Base-by-base conservation (phyloP, 1,140 invertebrate species). In the Wasmannia auropunctata region DNA sequence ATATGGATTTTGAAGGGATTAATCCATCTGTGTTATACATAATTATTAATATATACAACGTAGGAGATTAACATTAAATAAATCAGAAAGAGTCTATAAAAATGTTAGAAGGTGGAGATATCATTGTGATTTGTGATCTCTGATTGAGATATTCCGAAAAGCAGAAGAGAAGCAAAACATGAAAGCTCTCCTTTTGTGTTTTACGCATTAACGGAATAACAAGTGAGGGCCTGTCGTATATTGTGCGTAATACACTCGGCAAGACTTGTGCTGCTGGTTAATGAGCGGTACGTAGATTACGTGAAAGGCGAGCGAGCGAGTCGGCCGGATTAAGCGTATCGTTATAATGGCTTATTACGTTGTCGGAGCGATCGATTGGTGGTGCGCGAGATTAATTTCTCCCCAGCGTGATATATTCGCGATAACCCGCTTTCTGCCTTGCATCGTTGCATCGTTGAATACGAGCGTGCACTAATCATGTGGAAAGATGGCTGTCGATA, bases 291-390 rank as follows among this genome's bases (percentile, higher is more conserved):
- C 74, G 6, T 37, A 11, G 51, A 76, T 72, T 43, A 31, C 8
- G 25, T 14, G 49, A 11, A 37, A 67, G 43, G 31, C 22, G 22
- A 46, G 34, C 43, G 11, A 22, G 49, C 46, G n/a, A 79, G 25
- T 54, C 72, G 58, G 63, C 80, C 22, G 65, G 88, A 91, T 91
- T 88, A 91, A 90, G 88, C 88, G 86, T 89, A 91, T 90, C 90
- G 86, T 90, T 91, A 86, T 87, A 89, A 89, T 87, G 62, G 90
- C 65, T 87, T 87, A 91, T 91, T 91, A 88, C 85, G 76, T 85
- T 86, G 65, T 79, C 62, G 22, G 54, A 25, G 56, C 83, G 65
- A 46, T 31, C 72, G 81, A 87, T 90, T 75, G 54, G n/a, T 28
- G 70, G 67, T 87, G 49, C n/a, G 70, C 72, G 49, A 86, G 87